Conservation (phyloP, 2,797 vertebrate species). For the Sibirionetta formosa region DNA sequence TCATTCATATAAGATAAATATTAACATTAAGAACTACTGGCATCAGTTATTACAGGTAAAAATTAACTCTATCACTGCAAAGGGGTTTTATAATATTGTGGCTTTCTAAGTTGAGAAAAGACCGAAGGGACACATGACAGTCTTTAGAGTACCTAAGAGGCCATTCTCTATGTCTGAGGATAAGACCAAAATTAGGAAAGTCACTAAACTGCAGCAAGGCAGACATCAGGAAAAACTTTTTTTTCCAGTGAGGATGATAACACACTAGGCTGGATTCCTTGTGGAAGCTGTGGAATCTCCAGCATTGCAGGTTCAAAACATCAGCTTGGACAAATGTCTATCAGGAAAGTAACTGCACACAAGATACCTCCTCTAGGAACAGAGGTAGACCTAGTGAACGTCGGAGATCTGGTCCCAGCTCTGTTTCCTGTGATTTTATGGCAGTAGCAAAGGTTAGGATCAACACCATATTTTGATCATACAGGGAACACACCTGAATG, state of each 20-base stretch:
- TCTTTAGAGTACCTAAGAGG: background rate
- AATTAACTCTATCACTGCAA: background rate
- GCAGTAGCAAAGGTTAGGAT: background rate
- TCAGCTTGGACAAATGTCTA: background rate
- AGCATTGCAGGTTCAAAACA: background rate
- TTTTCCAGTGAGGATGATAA: background rate
- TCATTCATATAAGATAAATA: background rate
- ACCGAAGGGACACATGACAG: background rate
- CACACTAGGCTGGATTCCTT: background rate
- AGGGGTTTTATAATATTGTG: background rate
- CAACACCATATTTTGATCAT: background rate
- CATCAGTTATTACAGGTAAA: background rate
- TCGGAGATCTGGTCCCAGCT: background rate
- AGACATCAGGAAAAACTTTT: background rate
- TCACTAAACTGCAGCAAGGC: background rate
- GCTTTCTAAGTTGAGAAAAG: background rate
- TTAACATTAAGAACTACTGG: background rate
- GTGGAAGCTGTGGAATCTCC: background rate
- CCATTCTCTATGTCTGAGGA: background rate
- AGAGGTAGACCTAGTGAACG: background rate
- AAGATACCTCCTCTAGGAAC: background rate
- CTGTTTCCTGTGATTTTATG: accelerated
- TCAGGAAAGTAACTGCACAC: accelerated
- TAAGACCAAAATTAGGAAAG: background rate
- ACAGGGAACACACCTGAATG: background rate